Conservation (phyloP, 2,888 invertebrate genomes). For the Leptothorax acervorum region DNA sequence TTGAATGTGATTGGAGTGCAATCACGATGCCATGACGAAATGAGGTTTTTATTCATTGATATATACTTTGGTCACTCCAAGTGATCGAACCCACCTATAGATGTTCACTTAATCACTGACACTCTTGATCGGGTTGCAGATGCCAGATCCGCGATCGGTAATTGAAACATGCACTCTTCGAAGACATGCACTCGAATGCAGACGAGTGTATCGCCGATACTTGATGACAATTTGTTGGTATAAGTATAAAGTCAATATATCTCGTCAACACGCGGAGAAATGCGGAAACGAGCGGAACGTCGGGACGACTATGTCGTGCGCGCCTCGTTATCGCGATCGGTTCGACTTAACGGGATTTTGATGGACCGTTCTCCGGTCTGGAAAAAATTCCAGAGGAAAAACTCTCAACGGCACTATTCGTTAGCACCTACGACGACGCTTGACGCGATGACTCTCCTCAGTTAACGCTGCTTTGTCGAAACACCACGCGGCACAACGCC, state of each 20-base stretch:
- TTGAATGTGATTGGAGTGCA: not conserved
- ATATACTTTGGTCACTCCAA: not conserved
- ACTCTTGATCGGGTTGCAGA: not conserved
- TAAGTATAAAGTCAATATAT: not conserved
- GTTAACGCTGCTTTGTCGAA: constrained; percentile 1
- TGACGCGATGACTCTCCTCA: not conserved
- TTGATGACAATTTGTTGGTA: not conserved
- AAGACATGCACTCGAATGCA: not conserved
- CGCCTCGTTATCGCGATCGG: not conserved
- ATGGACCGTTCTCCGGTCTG: not conserved
- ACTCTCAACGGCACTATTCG: not conserved
- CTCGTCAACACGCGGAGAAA: not conserved
- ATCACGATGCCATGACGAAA: not conserved
- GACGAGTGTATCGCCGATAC: not conserved
- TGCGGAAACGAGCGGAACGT: not conserved
- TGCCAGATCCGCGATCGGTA: not conserved
- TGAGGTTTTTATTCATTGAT: not conserved
- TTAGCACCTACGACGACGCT: not conserved
- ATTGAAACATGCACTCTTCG: not conserved
- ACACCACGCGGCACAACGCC: not conserved
- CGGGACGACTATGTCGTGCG: not conserved
- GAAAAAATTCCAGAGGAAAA: not conserved
- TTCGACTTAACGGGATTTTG: not conserved
- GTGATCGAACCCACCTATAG: not conserved
- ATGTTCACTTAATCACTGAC: not conserved